Conservation (phyloP, 1,140 invertebrate species). For the Drosophila neocordata region DNA sequence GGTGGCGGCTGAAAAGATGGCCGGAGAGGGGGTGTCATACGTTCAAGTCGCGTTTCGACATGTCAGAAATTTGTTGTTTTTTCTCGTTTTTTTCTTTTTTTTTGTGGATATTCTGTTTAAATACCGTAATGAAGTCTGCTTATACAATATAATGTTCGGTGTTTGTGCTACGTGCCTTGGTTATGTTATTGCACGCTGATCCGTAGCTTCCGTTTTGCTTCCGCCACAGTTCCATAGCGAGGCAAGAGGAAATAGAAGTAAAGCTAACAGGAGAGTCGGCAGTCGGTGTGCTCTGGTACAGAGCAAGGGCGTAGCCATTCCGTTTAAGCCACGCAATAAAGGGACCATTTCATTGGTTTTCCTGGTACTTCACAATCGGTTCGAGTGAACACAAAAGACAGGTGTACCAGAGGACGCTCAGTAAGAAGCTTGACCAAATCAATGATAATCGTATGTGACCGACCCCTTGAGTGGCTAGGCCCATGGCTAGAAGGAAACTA, state of each 20-base stretch:
- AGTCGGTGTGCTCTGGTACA: no score
- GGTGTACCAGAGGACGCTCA: no score
- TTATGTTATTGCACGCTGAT: constrained; percentile 79
- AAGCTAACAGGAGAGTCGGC: no score
- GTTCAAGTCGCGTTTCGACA: constrained; percentile 22
- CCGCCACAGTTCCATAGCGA: constrained; percentile 29
- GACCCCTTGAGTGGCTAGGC: background rate
- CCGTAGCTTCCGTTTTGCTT: constrained; percentile 60
- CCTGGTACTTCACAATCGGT: no score
- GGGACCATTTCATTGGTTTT: no score
- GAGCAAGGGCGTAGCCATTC: no score
- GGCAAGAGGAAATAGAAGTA: background rate
- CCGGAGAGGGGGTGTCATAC: background rate
- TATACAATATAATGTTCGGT: constrained; percentile 82
- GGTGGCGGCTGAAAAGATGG: background rate
- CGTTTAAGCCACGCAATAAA: no score
- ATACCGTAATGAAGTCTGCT: constrained; percentile 82
- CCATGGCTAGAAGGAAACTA: background rate
- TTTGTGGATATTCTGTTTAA: constrained; percentile 82
- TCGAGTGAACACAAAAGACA: no score
- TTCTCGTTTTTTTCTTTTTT: background rate
- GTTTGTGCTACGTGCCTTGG: constrained; percentile 82
- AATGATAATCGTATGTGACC: background rate
- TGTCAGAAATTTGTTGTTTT: constrained; percentile 53
- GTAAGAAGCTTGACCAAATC: background rate